Percentiles rank a stretch among this genome's conserved stretches.
Evolutionary conservation across 2,797 vertebrate species (phyloP).

Genomic region (Buphagus erythrorhynchus): DNA sequence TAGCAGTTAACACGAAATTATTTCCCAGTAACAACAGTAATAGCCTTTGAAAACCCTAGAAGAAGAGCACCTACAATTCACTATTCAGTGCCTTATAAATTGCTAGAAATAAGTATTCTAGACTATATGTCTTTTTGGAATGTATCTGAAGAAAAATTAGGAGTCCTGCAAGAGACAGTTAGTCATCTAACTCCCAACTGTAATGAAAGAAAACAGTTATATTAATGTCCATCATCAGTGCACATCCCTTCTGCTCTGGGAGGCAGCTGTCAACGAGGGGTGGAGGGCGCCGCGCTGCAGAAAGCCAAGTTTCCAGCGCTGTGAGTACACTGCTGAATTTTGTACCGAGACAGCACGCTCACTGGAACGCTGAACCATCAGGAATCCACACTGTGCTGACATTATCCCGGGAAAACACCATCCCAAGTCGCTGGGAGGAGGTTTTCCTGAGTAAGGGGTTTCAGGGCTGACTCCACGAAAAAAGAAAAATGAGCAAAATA

Average conservation of each 20-base stretch:
- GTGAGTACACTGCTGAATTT: not conserved
- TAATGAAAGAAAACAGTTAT: not conserved
- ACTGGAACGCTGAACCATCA: rapidly evolving
- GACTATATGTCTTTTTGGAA: not conserved
- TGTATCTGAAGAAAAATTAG: not conserved
- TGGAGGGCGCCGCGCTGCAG: not conserved
- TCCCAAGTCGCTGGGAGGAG: not conserved
- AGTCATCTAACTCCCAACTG: not conserved
- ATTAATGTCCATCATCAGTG: not conserved
- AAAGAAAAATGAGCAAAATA: not conserved
- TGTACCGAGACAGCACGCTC: not conserved
- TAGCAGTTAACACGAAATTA: not conserved
- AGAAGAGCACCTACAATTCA: not conserved
- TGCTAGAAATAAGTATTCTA: not conserved
- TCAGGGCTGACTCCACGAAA: not conserved
- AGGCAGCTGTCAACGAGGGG: not conserved
- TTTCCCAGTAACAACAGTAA: not conserved
- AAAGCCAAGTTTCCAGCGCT: not conserved
- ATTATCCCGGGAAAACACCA: not conserved
- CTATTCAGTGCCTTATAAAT: not conserved
- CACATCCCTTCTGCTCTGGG: not conserved
- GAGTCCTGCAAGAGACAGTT: not conserved
- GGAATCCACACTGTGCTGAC: not conserved
- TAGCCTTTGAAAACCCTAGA: not conserved
- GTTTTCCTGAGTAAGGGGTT: not conserved